These are phyloP conservation scores for Morpho helenor DNA, from an alignment of 2,888 invertebrate genomes.

Conservation along the genomic window DNA sequence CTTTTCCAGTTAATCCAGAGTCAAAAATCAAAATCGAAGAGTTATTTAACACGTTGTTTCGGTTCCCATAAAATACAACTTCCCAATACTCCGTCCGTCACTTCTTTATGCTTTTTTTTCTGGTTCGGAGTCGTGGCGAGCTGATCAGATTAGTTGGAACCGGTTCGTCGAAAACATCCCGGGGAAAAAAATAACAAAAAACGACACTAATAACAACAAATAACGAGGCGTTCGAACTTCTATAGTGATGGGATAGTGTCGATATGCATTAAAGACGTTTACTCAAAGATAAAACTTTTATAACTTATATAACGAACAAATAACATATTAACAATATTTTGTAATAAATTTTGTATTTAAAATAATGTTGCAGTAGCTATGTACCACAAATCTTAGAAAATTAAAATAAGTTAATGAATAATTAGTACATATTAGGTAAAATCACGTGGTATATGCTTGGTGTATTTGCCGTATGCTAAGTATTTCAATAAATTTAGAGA, in stretches of 20 bases:
- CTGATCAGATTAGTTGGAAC: constrained; percentile 74
- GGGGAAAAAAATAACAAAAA: constrained; percentile 55
- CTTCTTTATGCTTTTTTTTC: constrained; percentile 33
- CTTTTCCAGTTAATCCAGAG: constrained; percentile 6
- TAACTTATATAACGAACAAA: too few species aligned
- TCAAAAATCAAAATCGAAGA: constrained; percentile 7
- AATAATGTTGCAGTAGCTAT: too few species aligned
- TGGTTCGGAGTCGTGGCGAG: constrained; percentile 56
- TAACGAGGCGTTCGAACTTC: constrained; percentile 63
- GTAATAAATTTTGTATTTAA: too few species aligned
- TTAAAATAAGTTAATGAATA: too few species aligned
- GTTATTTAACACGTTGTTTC: constrained; percentile 19
- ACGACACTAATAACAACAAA: constrained; percentile 77
- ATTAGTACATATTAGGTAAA: too few species aligned
- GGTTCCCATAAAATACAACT: constrained; percentile 27
- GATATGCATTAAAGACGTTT: constrained; percentile 27
- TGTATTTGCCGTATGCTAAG: too few species aligned
- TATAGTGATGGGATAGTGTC: constrained; percentile 42
- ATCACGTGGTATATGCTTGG: too few species aligned
- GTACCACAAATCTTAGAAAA: too few species aligned
- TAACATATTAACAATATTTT: too few species aligned
- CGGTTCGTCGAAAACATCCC: constrained; percentile 71
- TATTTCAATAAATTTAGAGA: too few species aligned
- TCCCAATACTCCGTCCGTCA: constrained; percentile 36
- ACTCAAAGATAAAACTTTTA: not conserved